phyloP scores from a whole-genome alignment of 2,888 invertebrate species.

The Andrena chrysosceles region DNA sequence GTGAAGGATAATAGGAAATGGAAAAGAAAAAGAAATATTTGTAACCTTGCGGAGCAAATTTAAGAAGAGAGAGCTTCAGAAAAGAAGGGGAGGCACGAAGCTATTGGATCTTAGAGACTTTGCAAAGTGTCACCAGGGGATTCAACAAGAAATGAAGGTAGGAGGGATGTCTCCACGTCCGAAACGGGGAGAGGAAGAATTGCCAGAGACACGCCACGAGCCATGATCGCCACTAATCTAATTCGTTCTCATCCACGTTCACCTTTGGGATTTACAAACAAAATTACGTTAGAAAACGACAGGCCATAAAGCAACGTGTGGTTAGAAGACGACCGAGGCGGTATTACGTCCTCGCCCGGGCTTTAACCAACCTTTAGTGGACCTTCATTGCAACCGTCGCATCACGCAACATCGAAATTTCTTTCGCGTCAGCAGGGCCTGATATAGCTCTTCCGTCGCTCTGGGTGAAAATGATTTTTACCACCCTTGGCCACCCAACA shows the following conservation, averaged over 20 bases:
- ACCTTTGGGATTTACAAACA: slow-evolving; percentile 75
- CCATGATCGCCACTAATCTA: slow-evolving; percentile 70
- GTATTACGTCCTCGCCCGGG: slow-evolving; percentile 54
- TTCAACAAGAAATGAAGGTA: slow-evolving; percentile 16
- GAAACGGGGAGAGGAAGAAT: slow-evolving; percentile 53
- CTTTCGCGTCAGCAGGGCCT: slow-evolving; percentile 19
- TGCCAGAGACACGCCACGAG: slow-evolving; percentile 58
- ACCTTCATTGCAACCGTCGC: slow-evolving; percentile 34
- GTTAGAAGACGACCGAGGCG: slow-evolving; percentile 16
- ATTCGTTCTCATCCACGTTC: slow-evolving; percentile 75
- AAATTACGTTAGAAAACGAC: slow-evolving; percentile 78
- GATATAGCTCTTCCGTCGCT: neutral
- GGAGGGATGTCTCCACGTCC: slow-evolving; percentile 17
- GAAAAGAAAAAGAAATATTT: neutral
- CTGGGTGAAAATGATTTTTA: neutral
- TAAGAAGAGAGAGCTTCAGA: slow-evolving; percentile 2
- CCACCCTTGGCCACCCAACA: no score
- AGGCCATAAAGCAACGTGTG: slow-evolving; percentile 39
- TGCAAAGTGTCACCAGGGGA: slow-evolving; percentile 14
- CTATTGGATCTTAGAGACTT: slow-evolving; percentile 6
- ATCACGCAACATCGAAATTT: slow-evolving; percentile 31
- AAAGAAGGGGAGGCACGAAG: neutral
- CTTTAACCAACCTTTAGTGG: slow-evolving; percentile 37
- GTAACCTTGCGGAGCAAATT: neutral
- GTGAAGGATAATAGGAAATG: neutral